Conservation (phyloP, 1,140 invertebrate species). For the Hirudo medicinalis region DNA sequence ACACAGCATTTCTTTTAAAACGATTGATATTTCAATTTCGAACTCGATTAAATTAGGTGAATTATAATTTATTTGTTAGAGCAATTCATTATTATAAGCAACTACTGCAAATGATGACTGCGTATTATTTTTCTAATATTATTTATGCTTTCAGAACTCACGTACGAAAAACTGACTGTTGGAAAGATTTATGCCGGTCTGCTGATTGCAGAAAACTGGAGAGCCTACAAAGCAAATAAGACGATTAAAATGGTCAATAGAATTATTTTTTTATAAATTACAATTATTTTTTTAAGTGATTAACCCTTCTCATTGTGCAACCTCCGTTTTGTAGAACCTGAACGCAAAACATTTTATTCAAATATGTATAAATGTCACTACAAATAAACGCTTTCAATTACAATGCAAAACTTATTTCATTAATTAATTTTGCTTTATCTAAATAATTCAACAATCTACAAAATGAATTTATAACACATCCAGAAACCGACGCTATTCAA, state of each 20-base stretch:
- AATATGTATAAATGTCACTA: too few relatives aligned
- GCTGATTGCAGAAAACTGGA: constrained; percentile 90
- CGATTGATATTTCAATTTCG: background rate
- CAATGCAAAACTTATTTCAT: background rate
- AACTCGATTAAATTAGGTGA: too few relatives aligned
- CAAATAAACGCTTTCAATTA: background rate
- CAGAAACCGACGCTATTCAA: constrained; percentile 9
- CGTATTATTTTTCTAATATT: background rate
- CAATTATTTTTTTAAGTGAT: too few relatives aligned
- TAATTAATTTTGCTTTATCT: background rate
- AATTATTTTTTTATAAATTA: background rate
- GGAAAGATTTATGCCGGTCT: constrained; percentile 97
- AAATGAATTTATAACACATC: background rate
- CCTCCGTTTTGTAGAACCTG: too few relatives aligned
- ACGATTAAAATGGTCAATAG: background rate
- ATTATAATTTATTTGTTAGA: too few relatives aligned
- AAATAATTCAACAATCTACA: background rate
- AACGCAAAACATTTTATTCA: too few relatives aligned
- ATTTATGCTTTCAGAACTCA: constrained; percentile 11
- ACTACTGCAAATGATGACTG: too few relatives aligned
- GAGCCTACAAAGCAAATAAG: constrained; percentile 43
- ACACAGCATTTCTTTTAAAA: background rate
- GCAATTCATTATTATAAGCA: too few relatives aligned
- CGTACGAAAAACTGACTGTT: constrained; percentile 56
- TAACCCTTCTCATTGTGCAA: background rate